Percentiles rank a stretch among this genome's conserved stretches.
These are phyloP conservation scores for Drosophila testacea DNA, from an alignment of 2,888 invertebrate species.

Conservation along the genomic window DNA sequence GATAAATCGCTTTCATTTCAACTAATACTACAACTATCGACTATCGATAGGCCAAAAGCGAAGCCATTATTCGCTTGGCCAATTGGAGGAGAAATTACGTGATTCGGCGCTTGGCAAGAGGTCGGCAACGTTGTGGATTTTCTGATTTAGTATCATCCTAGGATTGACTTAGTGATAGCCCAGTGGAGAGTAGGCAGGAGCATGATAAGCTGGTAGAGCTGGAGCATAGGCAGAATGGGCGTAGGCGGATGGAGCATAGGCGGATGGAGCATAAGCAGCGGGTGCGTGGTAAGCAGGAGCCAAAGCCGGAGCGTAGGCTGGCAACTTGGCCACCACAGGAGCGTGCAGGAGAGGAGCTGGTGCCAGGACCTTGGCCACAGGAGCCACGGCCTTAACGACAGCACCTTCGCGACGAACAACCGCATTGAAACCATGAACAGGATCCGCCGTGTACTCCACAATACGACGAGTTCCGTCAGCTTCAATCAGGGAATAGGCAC, in stretches of 20 bases:
- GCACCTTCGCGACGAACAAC: conserved; percentile 86
- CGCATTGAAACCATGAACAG: conserved; percentile 87
- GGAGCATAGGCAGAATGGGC: conserved; percentile 31
- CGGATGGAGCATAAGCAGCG: conserved; percentile 60
- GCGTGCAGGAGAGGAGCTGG: conserved; percentile 74
- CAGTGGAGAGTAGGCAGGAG: conserved; percentile 50
- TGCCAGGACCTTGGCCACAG: conserved; percentile 79
- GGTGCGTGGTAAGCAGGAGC: conserved; percentile 48
- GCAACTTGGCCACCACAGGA: conserved; percentile 71
- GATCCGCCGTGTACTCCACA: conserved; percentile 87
- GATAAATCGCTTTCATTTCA: conserved; percentile 71
- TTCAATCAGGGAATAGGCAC: conserved; percentile 86
- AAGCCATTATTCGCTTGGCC: conserved; percentile 23
- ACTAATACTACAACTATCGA: conserved; percentile 76
- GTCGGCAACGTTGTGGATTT: conserved; percentile 55
- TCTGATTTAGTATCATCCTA: neutral
- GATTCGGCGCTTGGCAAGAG: conserved; percentile 62
- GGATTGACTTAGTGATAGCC: conserved; percentile 71
- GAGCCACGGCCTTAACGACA: conserved; percentile 84
- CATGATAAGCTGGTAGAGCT: conserved; percentile 32
- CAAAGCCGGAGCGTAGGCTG: conserved; percentile 60
- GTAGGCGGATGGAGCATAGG: conserved; percentile 59
- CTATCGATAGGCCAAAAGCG: conserved; percentile 59
- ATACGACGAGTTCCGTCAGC: conserved; percentile 87
- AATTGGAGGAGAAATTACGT: conserved; percentile 53